phyloP scores from a whole-genome alignment of 2,888 invertebrate genomes.

The Tipula vernalis region DNA sequence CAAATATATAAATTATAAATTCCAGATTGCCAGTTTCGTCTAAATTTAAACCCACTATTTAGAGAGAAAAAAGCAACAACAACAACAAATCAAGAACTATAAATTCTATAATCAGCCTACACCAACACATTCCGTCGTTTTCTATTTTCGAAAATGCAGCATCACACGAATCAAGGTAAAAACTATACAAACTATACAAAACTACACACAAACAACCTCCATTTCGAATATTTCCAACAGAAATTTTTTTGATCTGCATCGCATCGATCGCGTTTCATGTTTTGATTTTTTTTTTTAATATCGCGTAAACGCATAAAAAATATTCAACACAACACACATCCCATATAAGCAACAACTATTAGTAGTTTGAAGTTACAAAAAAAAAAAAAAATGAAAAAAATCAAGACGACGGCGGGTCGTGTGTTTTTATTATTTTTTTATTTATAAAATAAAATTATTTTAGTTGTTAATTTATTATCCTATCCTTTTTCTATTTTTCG shows the following conservation, averaged over 20 bases:
- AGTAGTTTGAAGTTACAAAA: neutral
- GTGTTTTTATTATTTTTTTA: neutral
- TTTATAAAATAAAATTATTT: neutral
- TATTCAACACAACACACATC: neutral
- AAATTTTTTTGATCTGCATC: neutral
- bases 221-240: neutral
- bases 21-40: neutral
- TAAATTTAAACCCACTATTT: neutral
- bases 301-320: constrained; percentile 4
- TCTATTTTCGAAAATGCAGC: neutral
- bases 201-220: neutral
- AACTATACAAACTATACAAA: neutral
- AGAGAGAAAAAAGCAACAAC: neutral
- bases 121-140: neutral
- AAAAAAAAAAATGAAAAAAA: neutral
- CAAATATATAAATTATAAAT: neutral
- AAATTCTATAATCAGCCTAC: neutral
- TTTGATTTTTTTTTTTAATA: neutral
- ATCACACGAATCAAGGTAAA: neutral
- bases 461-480: neutral
- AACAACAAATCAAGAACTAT: neutral
- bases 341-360: neutral
- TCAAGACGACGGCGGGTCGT: constrained; percentile 4
- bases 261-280: neutral
- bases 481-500: neutral